Conservation (phyloP, 2,113 vertebrate genomes). For the Glaucidium brasilianum region DNA sequence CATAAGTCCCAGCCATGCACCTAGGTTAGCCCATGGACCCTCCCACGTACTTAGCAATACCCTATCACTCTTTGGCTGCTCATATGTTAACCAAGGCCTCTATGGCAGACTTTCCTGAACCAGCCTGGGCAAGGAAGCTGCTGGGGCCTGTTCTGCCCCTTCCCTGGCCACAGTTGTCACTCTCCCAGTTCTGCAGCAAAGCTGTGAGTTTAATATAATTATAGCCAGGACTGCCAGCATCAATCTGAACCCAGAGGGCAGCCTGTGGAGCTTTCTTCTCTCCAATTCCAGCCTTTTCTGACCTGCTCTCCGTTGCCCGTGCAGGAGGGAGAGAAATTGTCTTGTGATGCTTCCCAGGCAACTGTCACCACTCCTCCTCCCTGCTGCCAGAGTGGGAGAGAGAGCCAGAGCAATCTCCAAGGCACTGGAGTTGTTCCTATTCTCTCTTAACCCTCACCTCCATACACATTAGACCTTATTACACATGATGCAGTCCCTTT, state of each 20-base stretch:
- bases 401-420: neutral
- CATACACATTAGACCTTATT: neutral
- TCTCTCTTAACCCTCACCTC: neutral
- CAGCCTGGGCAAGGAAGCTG: neutral
- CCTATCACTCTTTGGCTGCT: neutral
- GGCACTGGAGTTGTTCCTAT: neutral
- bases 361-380: neutral
- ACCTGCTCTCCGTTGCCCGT: neutral
- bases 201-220: neutral
- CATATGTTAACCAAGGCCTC: neutral
- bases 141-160: neutral
- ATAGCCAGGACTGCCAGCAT: neutral
- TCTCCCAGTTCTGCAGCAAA: neutral
- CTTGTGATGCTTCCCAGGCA: neutral
- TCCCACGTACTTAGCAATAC: neutral
- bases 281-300: neutral
- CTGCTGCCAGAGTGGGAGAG: neutral
- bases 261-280: neutral
- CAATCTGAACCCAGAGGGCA: neutral
- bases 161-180: neutral
- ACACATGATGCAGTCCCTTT: neutral
- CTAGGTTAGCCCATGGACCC: neutral
- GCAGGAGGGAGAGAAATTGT: neutral
- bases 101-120: neutral
- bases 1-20: neutral